These are phyloP conservation scores for Delphinapterus leucas DNA, from an alignment of 2,113 vertebrate species.

Conservation along the genomic window DNA sequence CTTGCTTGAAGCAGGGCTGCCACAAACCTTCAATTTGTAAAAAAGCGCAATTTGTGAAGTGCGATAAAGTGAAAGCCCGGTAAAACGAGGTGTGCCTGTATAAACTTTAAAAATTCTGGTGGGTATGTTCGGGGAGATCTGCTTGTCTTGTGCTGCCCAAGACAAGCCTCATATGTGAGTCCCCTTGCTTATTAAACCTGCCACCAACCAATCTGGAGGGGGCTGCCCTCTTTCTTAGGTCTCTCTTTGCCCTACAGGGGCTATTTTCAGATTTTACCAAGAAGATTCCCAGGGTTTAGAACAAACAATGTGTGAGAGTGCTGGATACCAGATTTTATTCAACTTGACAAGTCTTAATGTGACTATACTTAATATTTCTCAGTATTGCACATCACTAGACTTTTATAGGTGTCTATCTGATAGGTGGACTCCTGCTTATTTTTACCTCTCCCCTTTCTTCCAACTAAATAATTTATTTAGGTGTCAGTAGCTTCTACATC, in stretches of 20 bases:
- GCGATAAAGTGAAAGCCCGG: background rate
- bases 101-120: background rate
- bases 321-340: background rate
- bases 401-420: background rate
- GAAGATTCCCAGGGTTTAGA: background rate
- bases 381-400: background rate
- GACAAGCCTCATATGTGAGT: background rate
- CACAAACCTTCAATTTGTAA: background rate
- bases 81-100: background rate
- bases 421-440: background rate
- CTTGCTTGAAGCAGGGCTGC: background rate
- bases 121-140: background rate
- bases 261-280: background rate
- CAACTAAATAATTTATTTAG: background rate
- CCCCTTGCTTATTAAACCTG: background rate
- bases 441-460: background rate
- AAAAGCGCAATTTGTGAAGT: background rate
- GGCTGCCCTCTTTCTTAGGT: background rate
- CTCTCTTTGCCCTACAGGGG: background rate
- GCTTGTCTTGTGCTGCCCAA: rapidly evolving
- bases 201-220: background rate
- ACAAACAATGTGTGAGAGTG: background rate
- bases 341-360: background rate
- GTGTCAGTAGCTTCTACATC: background rate
- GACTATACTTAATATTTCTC: background rate